These are phyloP conservation scores for Mesoligia furuncula DNA, from an alignment of 2,888 invertebrate genomes.

Conservation along the genomic window DNA sequence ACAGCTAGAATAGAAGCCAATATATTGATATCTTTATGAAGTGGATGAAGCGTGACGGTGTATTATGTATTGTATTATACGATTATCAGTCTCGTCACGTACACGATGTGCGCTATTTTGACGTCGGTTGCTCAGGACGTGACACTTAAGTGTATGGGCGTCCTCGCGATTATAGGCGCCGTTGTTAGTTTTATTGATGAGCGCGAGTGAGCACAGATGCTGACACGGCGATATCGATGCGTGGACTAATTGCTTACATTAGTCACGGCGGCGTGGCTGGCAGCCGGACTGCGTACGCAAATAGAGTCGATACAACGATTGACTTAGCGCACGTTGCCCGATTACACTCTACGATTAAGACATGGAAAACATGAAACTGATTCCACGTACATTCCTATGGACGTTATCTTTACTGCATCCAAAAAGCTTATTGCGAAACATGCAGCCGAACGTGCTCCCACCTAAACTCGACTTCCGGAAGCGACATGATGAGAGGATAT, in stretches of 20 bases:
- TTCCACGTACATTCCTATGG: conserved; percentile 51
- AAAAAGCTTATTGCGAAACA: conserved; percentile 46
- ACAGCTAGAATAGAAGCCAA: conserved; percentile 49
- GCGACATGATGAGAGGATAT: conserved; percentile 45
- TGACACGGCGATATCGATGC: conserved; percentile 81
- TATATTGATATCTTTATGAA: conserved; percentile 59
- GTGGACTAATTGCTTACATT: conserved; percentile 88
- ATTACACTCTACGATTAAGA: conserved; percentile 70
- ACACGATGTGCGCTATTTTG: conserved; percentile 63
- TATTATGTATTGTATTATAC: conserved; percentile 74
- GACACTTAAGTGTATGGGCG: conserved; percentile 56
- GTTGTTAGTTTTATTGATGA: conserved; percentile 72
- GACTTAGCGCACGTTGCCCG: conserved; percentile 85
- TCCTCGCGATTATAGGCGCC: conserved; percentile 59
- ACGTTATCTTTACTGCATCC: conserved; percentile 33
- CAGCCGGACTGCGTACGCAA: conserved; percentile 81
- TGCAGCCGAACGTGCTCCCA: conserved; percentile 25
- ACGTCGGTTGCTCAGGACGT: conserved; percentile 67
- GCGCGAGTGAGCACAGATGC: conserved; percentile 73
- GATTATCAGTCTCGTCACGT: conserved; percentile 74
- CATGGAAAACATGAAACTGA: conserved; percentile 60
- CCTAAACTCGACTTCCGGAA: conserved; percentile 42
- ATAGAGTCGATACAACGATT: conserved; percentile 84
- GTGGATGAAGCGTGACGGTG: conserved; percentile 64
- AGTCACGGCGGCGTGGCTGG: conserved; percentile 77